Evolutionary conservation across 2,113 vertebrate species (phyloP), one percentile per base, ranked within the genome.

Genomic region (Camarhynchus parvulus): DNA sequence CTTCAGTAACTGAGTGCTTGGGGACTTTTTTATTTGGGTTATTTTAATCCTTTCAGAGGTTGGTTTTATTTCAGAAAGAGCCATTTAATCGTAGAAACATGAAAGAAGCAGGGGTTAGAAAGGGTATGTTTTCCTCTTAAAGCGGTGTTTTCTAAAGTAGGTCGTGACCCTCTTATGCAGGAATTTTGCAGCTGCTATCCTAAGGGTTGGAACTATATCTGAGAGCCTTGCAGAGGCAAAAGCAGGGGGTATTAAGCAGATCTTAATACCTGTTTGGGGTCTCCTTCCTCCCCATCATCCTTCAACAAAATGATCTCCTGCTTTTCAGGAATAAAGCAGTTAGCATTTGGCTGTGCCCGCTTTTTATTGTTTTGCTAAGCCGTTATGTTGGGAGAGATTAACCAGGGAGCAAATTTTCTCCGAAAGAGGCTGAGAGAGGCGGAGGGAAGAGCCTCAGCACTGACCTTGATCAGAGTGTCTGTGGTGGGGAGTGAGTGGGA

Each of bases 271-370:
- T n/a, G 20, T 50, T 78, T 8, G 15, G 49, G 90, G 66, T 93
- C 74, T 85, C 53, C 87, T 79, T 78, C 53, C 37, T 89, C 25
- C 50, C 25, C 46, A 19, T 11, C 50, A 86, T 20, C 55, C 28
- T 50, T 91, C 35, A 75, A 47, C 58, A 44, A 37, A 93, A 79
- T 18, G 16, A 78, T 84, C 84, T 91, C 56, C 56, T 91, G 93
- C 91, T 95, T 95, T 96, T 95, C 85, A 95, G 95, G 96, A 95
- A 91, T 69, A 69, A 79, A 95, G 58, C 89, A 83, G 58, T 67
- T 33, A 72, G 78, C 70, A 7, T 87, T 87, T 89, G 93, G 59
- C 91, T 1, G 19, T 83, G 77, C 69, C 77, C 1, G 2, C 23
- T 73, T 82, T 24, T 76, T 70, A 92, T 92, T 95, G 93, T 97